phyloP scores from a whole-genome alignment of 1,140 invertebrate species.

The Drosophila jambulina region DNA sequence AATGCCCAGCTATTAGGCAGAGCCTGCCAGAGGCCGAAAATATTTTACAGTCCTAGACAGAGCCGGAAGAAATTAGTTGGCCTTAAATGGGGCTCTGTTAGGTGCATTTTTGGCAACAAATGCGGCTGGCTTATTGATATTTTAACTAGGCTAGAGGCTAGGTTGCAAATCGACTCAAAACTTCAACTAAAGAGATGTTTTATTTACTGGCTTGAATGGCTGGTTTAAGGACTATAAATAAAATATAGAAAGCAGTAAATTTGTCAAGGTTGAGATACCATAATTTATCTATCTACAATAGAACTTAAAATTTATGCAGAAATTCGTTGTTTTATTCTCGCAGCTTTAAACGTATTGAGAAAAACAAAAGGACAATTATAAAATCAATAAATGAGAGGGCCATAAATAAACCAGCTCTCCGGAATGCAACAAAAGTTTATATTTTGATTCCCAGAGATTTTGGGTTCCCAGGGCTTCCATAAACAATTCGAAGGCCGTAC shows the following conservation, averaged over 20 bases:
- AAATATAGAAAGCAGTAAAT: neutral
- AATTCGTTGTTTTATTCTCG: neutral
- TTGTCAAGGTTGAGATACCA: neutral
- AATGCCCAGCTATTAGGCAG: conserved; percentile 64
- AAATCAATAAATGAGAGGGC: conserved; percentile 2
- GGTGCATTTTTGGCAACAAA: neutral
- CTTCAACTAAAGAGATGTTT: neutral
- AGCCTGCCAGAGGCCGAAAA: conserved; percentile 10
- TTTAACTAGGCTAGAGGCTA: neutral
- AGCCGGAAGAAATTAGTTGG: conserved; percentile 21
- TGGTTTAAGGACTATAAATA: neutral
- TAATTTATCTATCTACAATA: neutral
- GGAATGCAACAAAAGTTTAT: conserved; percentile 1
- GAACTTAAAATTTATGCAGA: neutral
- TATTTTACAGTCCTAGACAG: conserved; percentile 2
- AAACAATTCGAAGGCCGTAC: conserved; percentile 21
- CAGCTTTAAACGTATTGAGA: neutral
- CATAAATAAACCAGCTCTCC: conserved; percentile 25
- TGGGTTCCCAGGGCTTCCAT: conserved; percentile 18
- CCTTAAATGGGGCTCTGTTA: neutral
- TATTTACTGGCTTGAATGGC: neutral
- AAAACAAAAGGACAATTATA: neutral
- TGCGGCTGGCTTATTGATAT: neutral
- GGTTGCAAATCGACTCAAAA: neutral
- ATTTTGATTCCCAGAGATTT: conserved; percentile 20